Percentiles rank a stretch among this genome's conserved stretches.
phyloP scores from a whole-genome alignment of 2,113 vertebrate species.

The Bostrychus sinensis region DNA sequence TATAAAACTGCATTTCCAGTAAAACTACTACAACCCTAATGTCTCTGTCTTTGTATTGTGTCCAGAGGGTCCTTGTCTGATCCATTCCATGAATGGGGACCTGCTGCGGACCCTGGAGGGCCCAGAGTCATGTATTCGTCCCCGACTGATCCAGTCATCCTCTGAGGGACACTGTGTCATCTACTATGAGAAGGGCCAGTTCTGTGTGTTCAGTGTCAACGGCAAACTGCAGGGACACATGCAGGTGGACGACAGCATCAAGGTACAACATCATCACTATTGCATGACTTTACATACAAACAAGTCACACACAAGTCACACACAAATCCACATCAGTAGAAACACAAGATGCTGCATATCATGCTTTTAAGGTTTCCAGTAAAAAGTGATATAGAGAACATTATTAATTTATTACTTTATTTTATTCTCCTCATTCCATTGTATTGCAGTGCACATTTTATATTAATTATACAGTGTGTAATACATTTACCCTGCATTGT shows the following conservation, averaged over 20 bases:
- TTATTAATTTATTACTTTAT: too few species aligned
- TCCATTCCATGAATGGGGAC: constrained; percentile 99
- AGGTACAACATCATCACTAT: constrained; percentile 73
- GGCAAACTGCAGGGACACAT: constrained; percentile 89
- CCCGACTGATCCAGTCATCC: constrained; percentile 92
- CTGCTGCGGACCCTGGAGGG: constrained; percentile 91
- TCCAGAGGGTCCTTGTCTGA: constrained; percentile 95
- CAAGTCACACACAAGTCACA: background rate
- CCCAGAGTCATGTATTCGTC: constrained; percentile 82
- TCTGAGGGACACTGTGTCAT: constrained; percentile 93
- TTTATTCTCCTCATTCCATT: too few species aligned
- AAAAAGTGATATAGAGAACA: too few species aligned
- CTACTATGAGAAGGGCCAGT: constrained; percentile 92
- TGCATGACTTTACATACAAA: background rate
- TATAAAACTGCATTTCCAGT: too few species aligned
- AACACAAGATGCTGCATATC: too few species aligned
- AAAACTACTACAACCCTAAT: too few species aligned
- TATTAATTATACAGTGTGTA: too few species aligned
- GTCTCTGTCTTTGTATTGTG: background rate
- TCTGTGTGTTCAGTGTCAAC: constrained; percentile 94
- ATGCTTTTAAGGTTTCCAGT: too few species aligned
- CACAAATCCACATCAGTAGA: background rate
- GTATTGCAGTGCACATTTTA: too few species aligned
- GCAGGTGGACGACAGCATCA: constrained; percentile 90
- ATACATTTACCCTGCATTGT: too few species aligned